Base-by-base conservation (phyloP, 1,140 invertebrate species). In the Sesamia nonagrioides region DNA sequence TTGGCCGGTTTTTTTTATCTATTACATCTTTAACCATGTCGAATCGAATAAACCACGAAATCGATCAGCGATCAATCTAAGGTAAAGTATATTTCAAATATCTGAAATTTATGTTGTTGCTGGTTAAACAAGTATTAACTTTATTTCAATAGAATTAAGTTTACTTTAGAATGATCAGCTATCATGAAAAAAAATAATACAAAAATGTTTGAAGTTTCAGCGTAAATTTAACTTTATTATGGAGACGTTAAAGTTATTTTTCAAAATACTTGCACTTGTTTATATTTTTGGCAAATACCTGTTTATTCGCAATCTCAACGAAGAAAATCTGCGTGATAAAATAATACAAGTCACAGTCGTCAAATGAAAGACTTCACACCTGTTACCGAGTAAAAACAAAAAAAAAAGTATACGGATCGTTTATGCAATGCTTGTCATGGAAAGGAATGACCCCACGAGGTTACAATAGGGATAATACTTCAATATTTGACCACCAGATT, bases 41-140 rank as follows among this genome's bases (percentile, higher is more conserved):
- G n/a, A 63, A 63, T 63, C 60, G 37, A 42, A 63, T 63, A 18
- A 18, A 9, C 60, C 37, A 18, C 17, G 37, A 63, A 63, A 42
- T 63, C 37, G 35, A 37, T 42, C 11, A 1, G n/a, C 60, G n/a
- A 42, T 42, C 35, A 42, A 42, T 63, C 60, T n/a, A n/a, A n/a
- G n/a, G n/a, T n/a, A n/a, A n/a, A n/a, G n/a, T n/a, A n/a, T n/a
- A n/a, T n/a, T n/a, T n/a, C n/a, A n/a, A n/a, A n/a, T n/a, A n/a
- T n/a, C n/a, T n/a, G n/a, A n/a, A n/a, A n/a, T n/a, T n/a, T n/a
- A n/a, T n/a, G n/a, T n/a, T n/a, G n/a, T n/a, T n/a, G n/a, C n/a
- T n/a, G n/a, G n/a, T n/a, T n/a, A n/a, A n/a, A n/a, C n/a, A n/a
- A n/a, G n/a, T n/a, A n/a, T n/a, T n/a, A n/a, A n/a, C n/a, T n/a